Evolutionary conservation across 2,113 vertebrate species (phyloP).

Genomic region (Empidonax alnorum): DNA sequence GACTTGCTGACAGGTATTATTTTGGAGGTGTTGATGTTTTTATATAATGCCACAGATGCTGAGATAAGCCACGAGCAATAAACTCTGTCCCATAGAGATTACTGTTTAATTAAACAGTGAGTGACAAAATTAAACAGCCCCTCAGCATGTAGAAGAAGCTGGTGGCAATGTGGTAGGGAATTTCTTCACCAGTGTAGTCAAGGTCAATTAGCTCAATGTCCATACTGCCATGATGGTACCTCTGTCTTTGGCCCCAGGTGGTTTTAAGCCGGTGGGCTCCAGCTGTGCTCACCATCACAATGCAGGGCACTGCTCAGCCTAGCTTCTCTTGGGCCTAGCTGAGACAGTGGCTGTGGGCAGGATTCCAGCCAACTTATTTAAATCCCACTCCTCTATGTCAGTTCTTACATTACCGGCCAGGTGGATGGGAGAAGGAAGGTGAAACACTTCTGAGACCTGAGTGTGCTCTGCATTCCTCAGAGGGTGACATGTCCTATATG

Average conservation of each 20-base stretch:
- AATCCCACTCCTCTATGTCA: not conserved
- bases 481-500: accelerated
- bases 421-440: not conserved
- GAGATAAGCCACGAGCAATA: not conserved
- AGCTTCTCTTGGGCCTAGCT: not conserved
- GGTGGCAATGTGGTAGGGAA: not conserved
- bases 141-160: not conserved
- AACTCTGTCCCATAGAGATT: not conserved
- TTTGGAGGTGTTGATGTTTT: slow-evolving; percentile 12
- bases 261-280: not conserved
- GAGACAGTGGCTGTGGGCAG: not conserved
- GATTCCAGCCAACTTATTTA: not conserved
- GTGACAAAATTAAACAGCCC: not conserved
- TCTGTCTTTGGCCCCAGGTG: not conserved
- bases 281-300: not conserved
- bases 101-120: slow-evolving; percentile 35
- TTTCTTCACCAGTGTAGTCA: not conserved
- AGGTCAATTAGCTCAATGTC: not conserved
- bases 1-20: slow-evolving; percentile 1
- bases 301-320: not conserved
- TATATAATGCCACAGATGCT: not conserved
- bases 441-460: not conserved
- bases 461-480: not conserved
- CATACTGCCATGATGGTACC: accelerated
- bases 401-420: not conserved